phyloP scores from a whole-genome alignment of 2,797 vertebrate genomes.

The Rachycentron canadum region DNA sequence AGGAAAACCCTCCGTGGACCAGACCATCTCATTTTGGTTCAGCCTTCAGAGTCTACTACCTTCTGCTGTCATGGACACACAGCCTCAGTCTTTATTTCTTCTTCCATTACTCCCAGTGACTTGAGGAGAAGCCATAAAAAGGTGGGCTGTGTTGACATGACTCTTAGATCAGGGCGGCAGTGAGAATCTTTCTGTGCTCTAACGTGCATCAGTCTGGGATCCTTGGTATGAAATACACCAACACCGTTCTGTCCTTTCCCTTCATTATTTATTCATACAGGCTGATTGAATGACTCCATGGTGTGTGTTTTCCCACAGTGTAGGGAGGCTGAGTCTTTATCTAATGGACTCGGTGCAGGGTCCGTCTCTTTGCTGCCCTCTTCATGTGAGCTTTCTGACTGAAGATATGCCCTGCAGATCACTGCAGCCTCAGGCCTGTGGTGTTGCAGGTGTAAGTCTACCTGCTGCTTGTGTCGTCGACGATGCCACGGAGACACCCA shows the following conservation, averaged over 20 bases:
- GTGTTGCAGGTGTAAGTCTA: no score
- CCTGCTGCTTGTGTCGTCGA: no score
- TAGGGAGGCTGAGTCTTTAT: constrained; percentile 27
- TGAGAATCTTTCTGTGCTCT: not conserved
- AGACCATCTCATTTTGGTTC: no score
- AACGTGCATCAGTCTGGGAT: constrained; percentile 1
- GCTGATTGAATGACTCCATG: constrained; percentile 31
- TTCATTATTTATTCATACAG: constrained; percentile 48
- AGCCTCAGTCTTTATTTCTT: not conserved
- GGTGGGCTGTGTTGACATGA: not conserved
- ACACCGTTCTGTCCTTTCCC: not conserved
- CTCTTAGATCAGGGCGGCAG: no score
- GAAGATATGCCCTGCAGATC: no score
- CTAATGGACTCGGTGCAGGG: constrained; percentile 10
- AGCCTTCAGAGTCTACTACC: no score
- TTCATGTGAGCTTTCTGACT: not conserved
- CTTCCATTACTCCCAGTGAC: not conserved
- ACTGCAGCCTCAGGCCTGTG: no score
- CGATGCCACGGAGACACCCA: no score
- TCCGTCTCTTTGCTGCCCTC: constrained; percentile 3
- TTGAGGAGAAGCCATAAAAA: not conserved
- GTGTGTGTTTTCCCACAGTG: constrained; percentile 26
- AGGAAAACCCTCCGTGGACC: no score
- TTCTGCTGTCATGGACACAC: no score
- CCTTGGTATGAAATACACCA: constrained; percentile 12